Base-by-base conservation (phyloP, 2,113 vertebrate genomes). In the Machaerirhynchus nigripectus region DNA sequence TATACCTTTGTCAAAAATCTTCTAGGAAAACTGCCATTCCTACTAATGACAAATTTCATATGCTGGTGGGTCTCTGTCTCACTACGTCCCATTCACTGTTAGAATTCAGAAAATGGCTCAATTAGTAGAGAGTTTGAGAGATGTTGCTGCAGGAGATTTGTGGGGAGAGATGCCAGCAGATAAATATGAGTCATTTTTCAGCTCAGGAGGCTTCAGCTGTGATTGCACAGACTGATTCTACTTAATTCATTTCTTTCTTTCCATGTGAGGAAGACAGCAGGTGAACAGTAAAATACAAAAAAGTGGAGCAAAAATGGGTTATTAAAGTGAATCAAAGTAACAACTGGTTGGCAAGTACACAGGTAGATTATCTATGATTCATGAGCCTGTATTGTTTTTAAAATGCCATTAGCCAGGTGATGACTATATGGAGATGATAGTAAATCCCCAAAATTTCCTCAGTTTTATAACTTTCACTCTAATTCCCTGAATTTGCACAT, bases 361-460 rank as follows among this genome's bases (percentile, higher is more conserved):
- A 78, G 88, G 80, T 68, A 95, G 56, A 93, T 97, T 96, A 95
- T 84, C 93, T 95, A 56, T 96, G 93, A 96, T 93, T 96, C 93
- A 90, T 57, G 69, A 92, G n/a, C 47, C 60, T n/a, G 15, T 60
- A 88, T 79, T 87, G 56, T 64, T 90, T 94, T 92, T 49, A 35
- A 96, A 90, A 68, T 47, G 85, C 65, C 83, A 78, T 88, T 84
- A 93, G 9, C 22, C 40, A 78, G 46, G 40, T 24, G 44, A 70
- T 42, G 68, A 67, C 59, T 95, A 4, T 56, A 56, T 31, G 44
- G 68, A 89, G 59, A 84, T 71, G 47, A 28, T 20, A 75, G 64
- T 81, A 91, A 96, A 92, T 90, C 60, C 56, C 60, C 64, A 30
- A 92, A 90, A 44, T 81, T 92, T 89, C 56, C 47, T 68, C 64